Evolutionary conservation across 2,797 vertebrate genomes (phyloP), one percentile per base, ranked within the genome.

Genomic region (Sebastes elongatus): DNA sequence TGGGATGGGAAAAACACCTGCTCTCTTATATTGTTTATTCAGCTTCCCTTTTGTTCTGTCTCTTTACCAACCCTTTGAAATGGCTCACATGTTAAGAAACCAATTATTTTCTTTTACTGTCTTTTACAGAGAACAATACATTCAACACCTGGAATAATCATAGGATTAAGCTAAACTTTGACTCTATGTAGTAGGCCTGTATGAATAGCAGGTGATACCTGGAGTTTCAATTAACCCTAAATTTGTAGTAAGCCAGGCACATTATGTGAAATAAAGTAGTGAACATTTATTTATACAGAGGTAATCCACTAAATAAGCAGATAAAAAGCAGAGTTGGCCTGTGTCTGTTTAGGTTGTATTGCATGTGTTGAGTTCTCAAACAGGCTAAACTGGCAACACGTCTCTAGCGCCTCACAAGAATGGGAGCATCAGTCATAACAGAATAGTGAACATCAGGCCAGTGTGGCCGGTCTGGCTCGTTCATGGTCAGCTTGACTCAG

Each of bases 401-500:
- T 70, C 69, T 76, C 61, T 18, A 10, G 32, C 71, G 42, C 52
- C 61, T 22, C 77, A 59, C 77, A 78, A 33, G 70, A 83, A 49
- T 13, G 63, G 35, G 61, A 82, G 46, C 85, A 85, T 72, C 55
- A 32, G 35, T 28, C 30, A 32, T 22, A 70, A 30, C 72, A 77
- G 63, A 46, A 57, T 52, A 27, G 10, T 4, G 16, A 71, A 71
- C 81, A 83, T 88, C 84, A 65, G 85, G 71, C 80, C 84, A 52
- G 85, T 67, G 74, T 6, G 70, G 76, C 81, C 33, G 75, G 70
- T 88, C 67, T 64, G 76, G 67, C 75, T 56, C 9, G 74, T 86
- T 90, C 84, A 78, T 70, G 92, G 92, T 92, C 88, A 89, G 79
- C 89, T 88, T 74, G 86, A 88, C 83, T 92, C 88, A 88, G 91